Conservation (phyloP, 1,140 invertebrate species). For the Drosophila neocordata region DNA sequence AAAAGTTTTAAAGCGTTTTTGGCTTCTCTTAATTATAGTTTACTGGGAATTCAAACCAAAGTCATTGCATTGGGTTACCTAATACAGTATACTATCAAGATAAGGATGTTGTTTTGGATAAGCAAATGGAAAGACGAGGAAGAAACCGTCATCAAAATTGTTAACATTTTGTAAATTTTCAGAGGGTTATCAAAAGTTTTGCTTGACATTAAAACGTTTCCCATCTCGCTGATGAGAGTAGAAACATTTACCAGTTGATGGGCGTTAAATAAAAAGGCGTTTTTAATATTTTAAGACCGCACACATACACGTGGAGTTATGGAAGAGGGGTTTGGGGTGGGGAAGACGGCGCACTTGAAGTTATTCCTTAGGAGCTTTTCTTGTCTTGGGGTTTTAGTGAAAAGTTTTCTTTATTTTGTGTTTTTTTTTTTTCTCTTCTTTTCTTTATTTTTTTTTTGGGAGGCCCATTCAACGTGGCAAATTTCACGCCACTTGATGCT, state of each 20-base stretch:
- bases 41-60: too few species aligned
- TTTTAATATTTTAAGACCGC: conserved; percentile 50
- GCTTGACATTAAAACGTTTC: conserved; percentile 15
- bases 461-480: conserved; percentile 67
- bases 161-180: neutral
- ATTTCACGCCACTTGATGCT: conserved; percentile 69
- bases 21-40: too few species aligned
- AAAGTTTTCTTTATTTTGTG: conserved; percentile 48
- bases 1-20: too few species aligned
- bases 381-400: conserved; percentile 53
- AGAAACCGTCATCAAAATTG: neutral
- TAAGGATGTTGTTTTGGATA: too few species aligned
- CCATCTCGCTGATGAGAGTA: conserved; percentile 23
- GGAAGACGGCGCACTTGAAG: conserved; percentile 40
- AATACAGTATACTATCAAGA: too few species aligned
- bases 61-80: too few species aligned
- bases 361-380: conserved; percentile 20
- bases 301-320: conserved; percentile 7
- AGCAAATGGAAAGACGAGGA: too few species aligned
- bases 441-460: neutral
- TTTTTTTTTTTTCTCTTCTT: neutral
- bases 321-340: too few species aligned
- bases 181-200: conserved; percentile 2
- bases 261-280: conserved; percentile 51
- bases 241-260: conserved; percentile 57